Conservation (phyloP, 2,888 invertebrate genomes). For the Branchellion lobata region DNA sequence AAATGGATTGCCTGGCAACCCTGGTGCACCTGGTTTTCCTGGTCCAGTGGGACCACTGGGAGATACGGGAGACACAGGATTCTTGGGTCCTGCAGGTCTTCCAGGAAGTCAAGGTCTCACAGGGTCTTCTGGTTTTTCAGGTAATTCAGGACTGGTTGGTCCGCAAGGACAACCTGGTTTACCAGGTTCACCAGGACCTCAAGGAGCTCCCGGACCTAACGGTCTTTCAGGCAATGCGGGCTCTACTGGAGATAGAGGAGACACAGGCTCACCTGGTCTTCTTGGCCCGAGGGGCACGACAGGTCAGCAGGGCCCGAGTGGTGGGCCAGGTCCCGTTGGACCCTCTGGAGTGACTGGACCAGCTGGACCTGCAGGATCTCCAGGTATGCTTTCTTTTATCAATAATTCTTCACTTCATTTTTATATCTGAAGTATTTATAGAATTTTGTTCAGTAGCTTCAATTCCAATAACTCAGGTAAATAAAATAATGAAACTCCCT, state of each 20-base stretch:
- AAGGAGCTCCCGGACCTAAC: neutral
- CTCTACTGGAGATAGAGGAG: slow-evolving; percentile 13
- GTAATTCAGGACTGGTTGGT: slow-evolving; percentile 16
- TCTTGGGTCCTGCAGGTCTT: neutral
- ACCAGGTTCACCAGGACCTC: neutral
- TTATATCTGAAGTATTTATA: neutral
- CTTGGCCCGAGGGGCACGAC: slow-evolving; percentile 35
- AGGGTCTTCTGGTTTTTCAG: slow-evolving; percentile 36
- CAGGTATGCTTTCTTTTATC: neutral
- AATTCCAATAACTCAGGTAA: neutral
- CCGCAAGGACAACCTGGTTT: slow-evolving; percentile 29
- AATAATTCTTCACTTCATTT: too few species aligned
- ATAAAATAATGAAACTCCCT: too few species aligned
- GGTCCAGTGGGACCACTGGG: slow-evolving; percentile 43
- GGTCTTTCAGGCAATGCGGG: slow-evolving; percentile 22
- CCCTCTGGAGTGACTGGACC: neutral
- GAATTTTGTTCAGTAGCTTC: neutral
- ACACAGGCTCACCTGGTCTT: slow-evolving; percentile 28
- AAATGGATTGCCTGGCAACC: neutral
- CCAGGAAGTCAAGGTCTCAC: slow-evolving; percentile 1
- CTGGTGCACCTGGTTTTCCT: slow-evolving; percentile 29
- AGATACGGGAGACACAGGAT: slow-evolving; percentile 6
- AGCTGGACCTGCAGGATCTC: slow-evolving; percentile 23
- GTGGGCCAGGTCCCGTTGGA: slow-evolving; percentile 34
- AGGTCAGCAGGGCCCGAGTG: slow-evolving; percentile 37